These are phyloP conservation scores for Delphinus delphis DNA, from an alignment of 2,113 vertebrate genomes.

Conservation along the genomic window DNA sequence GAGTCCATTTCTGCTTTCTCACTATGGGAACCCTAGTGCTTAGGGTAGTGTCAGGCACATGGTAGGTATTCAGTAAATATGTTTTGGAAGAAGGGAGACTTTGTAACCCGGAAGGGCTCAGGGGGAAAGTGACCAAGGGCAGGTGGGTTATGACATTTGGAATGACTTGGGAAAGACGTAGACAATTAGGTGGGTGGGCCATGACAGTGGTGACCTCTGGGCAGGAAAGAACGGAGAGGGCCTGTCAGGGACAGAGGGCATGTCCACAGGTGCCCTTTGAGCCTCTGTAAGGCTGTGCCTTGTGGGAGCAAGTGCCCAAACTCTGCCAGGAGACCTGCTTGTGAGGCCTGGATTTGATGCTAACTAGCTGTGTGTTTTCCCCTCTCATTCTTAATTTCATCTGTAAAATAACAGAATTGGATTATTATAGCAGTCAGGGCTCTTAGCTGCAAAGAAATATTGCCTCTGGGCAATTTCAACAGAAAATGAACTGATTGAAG, in stretches of 20 bases:
- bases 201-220: neutral
- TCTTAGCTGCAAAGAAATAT: constrained; percentile 23
- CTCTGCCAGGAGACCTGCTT: neutral
- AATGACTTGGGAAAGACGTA: neutral
- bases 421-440: neutral
- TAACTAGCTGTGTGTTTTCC: neutral
- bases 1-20: neutral
- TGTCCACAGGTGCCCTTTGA: neutral
- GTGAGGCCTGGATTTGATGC: neutral
- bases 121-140: neutral
- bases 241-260: neutral
- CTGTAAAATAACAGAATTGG: neutral
- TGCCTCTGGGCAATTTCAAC: neutral
- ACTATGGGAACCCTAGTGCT: neutral
- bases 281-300: neutral
- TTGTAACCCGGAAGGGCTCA: neutral
- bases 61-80: neutral
- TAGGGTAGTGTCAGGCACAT: neutral
- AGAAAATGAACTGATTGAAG: neutral
- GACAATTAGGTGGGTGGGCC: neutral
- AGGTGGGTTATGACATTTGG: neutral
- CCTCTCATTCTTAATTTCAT: neutral
- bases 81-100: neutral
- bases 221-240: neutral
- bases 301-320: neutral